Evolutionary conservation across 35 echinoderm and acorn worm genomes (phyloP).

Genomic region (Heliocidaris erythrogramma): DNA sequence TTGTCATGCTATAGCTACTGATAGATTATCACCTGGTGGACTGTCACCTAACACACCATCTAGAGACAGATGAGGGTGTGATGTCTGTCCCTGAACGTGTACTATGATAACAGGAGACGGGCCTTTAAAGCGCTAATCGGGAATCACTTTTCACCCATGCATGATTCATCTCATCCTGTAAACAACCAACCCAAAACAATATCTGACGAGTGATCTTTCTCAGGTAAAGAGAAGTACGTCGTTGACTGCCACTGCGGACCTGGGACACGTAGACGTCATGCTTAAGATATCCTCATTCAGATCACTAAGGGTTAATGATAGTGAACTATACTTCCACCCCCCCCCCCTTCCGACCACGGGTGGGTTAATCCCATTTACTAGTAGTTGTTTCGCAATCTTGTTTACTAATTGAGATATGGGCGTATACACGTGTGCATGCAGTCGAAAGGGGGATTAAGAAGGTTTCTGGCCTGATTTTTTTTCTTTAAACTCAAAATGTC

Average conservation of each 20-base stretch:
- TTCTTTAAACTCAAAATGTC: neutral
- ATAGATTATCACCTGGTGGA: neutral
- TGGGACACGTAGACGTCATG: neutral
- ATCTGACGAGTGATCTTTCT: neutral
- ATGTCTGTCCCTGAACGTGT: neutral
- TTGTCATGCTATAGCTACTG: neutral
- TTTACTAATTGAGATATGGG: neutral
- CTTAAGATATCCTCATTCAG: neutral
- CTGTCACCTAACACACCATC: neutral
- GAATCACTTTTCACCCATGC: neutral
- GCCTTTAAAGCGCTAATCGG: neutral
- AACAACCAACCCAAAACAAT: neutral
- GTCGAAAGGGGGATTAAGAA: neutral
- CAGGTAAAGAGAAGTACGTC: neutral
- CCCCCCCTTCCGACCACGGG: neutral
- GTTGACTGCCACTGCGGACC: neutral
- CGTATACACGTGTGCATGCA: neutral
- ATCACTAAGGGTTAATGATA: neutral
- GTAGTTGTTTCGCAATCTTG: neutral
- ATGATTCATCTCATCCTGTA: neutral
- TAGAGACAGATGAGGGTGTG: neutral
- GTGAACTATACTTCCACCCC: neutral
- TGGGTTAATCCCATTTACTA: neutral
- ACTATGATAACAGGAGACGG: neutral
- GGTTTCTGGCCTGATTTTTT: neutral